phyloP scores from a whole-genome alignment of 2,113 vertebrate genomes.

The Etheostoma spectabile region DNA sequence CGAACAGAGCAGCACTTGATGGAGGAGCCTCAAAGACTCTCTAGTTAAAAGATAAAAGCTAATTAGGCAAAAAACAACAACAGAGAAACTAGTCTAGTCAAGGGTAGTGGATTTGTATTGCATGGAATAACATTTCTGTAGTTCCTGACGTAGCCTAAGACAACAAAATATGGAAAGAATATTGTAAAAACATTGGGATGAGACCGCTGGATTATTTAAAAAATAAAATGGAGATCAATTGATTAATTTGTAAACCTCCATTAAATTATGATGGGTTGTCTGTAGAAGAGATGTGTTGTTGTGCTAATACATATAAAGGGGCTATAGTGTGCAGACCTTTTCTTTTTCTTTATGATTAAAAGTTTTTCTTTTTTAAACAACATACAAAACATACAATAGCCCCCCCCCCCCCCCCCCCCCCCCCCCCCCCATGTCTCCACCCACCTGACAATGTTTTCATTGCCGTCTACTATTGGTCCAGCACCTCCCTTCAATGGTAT shows the following conservation, averaged over 20 bases:
- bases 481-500: too few species aligned
- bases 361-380: too few species aligned
- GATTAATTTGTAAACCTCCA: neutral
- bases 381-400: too few species aligned
- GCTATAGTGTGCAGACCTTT: too few species aligned
- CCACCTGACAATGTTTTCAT: too few species aligned
- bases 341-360: too few species aligned
- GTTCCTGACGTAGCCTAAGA: neutral
- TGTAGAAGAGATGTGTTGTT: too few species aligned
- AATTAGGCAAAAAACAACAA: neutral
- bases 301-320: too few species aligned
- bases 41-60: constrained; percentile 41
- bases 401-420: too few species aligned
- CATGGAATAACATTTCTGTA: neutral
- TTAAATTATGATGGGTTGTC: neutral
- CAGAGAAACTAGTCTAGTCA: neutral
- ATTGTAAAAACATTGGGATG: neutral
- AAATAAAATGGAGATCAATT: neutral
- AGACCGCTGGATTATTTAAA: neutral
- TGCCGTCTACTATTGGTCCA: too few species aligned
- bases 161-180: neutral
- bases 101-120: neutral
- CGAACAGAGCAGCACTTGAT: constrained; percentile 69
- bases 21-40: constrained; percentile 82
- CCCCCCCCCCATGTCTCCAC: too few species aligned